phyloP scores from a whole-genome alignment of 2,888 invertebrate species.

The Ashinkailepas kermadecensis region DNA sequence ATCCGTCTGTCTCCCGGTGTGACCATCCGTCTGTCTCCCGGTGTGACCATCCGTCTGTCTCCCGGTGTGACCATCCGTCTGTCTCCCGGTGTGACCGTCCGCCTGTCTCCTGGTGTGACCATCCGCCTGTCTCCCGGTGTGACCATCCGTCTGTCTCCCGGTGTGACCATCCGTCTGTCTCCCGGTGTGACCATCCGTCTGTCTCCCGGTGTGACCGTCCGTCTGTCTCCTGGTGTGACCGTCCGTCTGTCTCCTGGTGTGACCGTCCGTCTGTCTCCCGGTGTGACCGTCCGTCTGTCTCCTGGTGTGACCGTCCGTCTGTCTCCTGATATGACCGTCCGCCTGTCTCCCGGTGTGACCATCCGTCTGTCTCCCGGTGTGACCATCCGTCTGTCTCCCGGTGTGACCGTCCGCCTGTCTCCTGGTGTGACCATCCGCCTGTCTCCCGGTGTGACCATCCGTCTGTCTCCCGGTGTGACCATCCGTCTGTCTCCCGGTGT shows the following conservation, averaged over 20 bases:
- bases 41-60: no score
- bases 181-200: background rate
- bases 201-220: background rate
- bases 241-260: background rate
- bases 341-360: no score
- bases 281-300: no score
- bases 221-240: background rate
- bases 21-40: no score
- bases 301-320: background rate
- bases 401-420: no score
- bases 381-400: no score
- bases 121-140: background rate
- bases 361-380: background rate
- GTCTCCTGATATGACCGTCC: background rate
- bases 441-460: no score
- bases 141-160: slow-evolving; percentile 3
- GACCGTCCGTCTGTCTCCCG: background rate
- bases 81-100: no score
- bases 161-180: no score
- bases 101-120: no score
- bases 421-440: no score
- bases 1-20: no score
- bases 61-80: background rate
- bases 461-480: slow-evolving; percentile 2
- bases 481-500: slow-evolving; percentile 1